phyloP scores from a whole-genome alignment of 2,797 vertebrate species.

The Cirrhinus mrigala region DNA sequence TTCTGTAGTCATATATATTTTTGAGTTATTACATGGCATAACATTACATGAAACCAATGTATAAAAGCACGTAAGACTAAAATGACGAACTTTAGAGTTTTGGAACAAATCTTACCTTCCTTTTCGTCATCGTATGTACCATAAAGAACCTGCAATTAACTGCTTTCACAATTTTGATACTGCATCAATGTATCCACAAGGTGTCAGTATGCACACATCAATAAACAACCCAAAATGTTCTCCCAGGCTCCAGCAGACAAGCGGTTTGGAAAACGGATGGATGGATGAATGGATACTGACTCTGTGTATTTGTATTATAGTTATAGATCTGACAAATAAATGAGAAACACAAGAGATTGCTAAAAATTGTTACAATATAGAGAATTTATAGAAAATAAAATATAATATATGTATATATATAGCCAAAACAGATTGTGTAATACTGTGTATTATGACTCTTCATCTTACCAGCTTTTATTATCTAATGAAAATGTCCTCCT shows the following conservation, averaged over 20 bases:
- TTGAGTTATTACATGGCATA: not conserved
- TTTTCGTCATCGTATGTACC: not conserved
- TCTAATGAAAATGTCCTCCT: not conserved
- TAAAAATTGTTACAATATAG: not conserved
- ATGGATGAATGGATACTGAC: not conserved
- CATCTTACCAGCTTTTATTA: not conserved
- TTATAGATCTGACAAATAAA: not conserved
- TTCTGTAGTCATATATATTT: not conserved
- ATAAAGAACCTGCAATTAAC: not conserved
- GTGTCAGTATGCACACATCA: constrained; percentile 28
- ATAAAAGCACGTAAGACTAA: not conserved
- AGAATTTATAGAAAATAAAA: not conserved
- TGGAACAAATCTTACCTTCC: not conserved
- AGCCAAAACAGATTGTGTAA: not conserved
- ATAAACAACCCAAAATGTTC: not conserved
- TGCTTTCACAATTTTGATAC: not conserved
- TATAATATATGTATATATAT: not conserved
- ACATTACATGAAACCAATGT: not conserved
- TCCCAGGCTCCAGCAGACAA: not conserved
- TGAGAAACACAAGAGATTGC: not conserved
- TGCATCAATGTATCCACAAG: constrained; percentile 5
- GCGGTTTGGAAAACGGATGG: not conserved
- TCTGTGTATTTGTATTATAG: not conserved
- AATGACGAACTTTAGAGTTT: not conserved
- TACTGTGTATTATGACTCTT: not conserved